A percentile compares a stretch with the other conserved stretches of the same genome.
Conservation (phyloP, 2,797 vertebrate species). For the Huso huso region DNA sequence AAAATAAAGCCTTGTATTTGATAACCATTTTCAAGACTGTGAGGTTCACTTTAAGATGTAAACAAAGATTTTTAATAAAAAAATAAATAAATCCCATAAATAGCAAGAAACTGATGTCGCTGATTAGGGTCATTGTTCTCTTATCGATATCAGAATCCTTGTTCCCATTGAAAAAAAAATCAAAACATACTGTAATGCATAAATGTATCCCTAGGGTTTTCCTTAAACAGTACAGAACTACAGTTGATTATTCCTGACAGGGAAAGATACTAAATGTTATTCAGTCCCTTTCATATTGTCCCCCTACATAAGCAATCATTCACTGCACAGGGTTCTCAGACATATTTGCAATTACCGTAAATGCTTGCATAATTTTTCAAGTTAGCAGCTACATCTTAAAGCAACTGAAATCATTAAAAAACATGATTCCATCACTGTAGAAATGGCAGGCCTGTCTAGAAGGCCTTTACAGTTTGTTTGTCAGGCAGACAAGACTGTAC, state of each 20-base stretch:
- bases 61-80: too few relatives aligned
- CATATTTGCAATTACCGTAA: constrained; percentile 2
- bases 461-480: background rate
- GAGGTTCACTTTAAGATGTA: too few relatives aligned
- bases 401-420: background rate
- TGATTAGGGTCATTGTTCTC: too few relatives aligned
- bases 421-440: background rate
- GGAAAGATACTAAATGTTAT: background rate
- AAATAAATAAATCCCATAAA: too few relatives aligned
- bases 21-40: too few relatives aligned
- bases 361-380: background rate
- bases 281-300: background rate
- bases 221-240: background rate
- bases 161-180: too few relatives aligned
- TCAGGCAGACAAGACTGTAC: background rate
- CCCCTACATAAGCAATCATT: background rate
- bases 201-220: too few relatives aligned
- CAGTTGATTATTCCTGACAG: background rate
- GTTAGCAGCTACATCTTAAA: background rate
- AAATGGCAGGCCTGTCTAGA: background rate
- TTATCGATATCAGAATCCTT: too few relatives aligned
- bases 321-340: background rate
- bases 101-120: too few relatives aligned
- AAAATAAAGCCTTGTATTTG: too few relatives aligned
- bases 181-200: too few relatives aligned